Evolutionary conservation across 2,888 invertebrate species (phyloP).

Genomic region (Lycophotia porphyrea): DNA sequence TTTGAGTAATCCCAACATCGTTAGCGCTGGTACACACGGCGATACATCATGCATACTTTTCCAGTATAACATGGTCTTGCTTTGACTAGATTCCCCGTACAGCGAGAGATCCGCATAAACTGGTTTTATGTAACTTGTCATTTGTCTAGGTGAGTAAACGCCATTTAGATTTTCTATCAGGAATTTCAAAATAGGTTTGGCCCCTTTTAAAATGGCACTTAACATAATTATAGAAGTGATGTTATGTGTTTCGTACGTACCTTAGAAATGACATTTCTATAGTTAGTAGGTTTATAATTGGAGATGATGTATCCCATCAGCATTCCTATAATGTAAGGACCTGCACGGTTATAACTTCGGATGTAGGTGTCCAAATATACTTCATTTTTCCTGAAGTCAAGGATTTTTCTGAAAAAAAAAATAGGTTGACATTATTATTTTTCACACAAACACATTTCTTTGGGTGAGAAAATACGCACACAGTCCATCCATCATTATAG

Average conservation of each 20-base stretch:
- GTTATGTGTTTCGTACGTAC: conserved; percentile 14
- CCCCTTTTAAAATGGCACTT: background rate
- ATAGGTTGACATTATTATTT: background rate
- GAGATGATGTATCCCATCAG: conserved; percentile 45
- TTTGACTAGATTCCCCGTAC: too few species aligned
- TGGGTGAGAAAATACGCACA: too few species aligned
- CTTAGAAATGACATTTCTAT: conserved; percentile 49
- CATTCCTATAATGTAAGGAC: conserved; percentile 53
- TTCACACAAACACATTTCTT: background rate
- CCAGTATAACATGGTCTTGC: too few species aligned
- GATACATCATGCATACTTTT: too few species aligned
- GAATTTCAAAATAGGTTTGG: too few species aligned
- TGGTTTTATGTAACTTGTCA: background rate
- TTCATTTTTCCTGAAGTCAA: conserved; percentile 42
- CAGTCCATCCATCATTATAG: too few species aligned
- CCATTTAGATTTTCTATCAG: background rate
- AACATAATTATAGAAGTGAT: background rate
- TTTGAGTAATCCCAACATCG: background rate
- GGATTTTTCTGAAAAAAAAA: conserved; percentile 29
- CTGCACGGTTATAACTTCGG: conserved; percentile 33
- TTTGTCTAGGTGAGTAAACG: background rate
- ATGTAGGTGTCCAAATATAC: conserved; percentile 47
- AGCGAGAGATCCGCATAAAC: too few species aligned
- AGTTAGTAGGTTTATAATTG: conserved; percentile 31
- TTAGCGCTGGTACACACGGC: background rate